A percentile compares a stretch with the other conserved stretches of the same genome.
phyloP scores from a whole-genome alignment of 2,888 invertebrate genomes.

The Yponomeuta sedellus region DNA sequence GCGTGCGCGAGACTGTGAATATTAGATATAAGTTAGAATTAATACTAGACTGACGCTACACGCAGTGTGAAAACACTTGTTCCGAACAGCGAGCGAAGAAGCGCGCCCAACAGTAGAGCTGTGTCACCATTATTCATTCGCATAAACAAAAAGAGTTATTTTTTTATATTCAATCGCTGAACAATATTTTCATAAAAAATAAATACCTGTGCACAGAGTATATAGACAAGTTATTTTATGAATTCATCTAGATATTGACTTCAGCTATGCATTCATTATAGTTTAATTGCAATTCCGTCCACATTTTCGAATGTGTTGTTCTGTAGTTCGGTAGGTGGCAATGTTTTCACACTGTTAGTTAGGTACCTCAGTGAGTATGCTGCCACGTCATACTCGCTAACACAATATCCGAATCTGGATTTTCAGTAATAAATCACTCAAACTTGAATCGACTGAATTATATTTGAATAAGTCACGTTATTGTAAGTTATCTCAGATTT shows the following conservation, averaged over 20 bases:
- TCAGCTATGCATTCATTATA: background rate
- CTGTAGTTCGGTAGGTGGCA: conserved; percentile 27
- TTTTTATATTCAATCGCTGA: conserved; percentile 5
- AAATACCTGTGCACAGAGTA: background rate
- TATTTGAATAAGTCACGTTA: conserved; percentile 55
- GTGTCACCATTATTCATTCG: conserved; percentile 13
- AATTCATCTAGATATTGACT: background rate
- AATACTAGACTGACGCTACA: conserved; percentile 60
- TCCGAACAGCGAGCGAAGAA: conserved; percentile 19
- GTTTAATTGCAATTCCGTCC: conserved; percentile 58
- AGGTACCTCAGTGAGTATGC: conserved; percentile 15
- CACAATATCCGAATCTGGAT: conserved; percentile 4
- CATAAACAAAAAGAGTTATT: conserved; percentile 12
- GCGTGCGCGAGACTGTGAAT: conserved; percentile 61
- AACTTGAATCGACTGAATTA: conserved; percentile 70
- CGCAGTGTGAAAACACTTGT: conserved; percentile 57
- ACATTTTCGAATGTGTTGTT: conserved; percentile 60
- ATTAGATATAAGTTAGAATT: conserved; percentile 50
- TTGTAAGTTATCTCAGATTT: conserved; percentile 71
- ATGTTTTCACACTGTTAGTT: conserved; percentile 49
- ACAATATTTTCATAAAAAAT: conserved; percentile 6
- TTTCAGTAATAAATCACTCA: conserved; percentile 62
- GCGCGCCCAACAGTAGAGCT: conserved; percentile 3
- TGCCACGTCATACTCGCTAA: conserved; percentile 6
- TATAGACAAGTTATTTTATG: background rate